These are phyloP conservation scores for Lasiommata megera DNA, from an alignment of 2,888 invertebrate genomes.

Conservation along the genomic window DNA sequence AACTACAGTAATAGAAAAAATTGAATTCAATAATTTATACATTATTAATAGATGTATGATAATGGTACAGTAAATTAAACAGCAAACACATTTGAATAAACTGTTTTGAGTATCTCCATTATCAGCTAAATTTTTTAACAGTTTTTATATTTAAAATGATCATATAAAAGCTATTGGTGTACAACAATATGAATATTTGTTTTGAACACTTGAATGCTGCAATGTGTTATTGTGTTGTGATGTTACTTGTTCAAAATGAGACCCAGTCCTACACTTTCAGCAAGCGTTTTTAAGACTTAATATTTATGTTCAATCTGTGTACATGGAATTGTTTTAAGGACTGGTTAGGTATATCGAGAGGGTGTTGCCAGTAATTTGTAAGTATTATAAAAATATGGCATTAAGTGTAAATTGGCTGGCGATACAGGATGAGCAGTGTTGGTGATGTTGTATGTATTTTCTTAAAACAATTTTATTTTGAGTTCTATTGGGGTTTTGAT, in stretches of 20 bases:
- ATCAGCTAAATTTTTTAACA: not conserved
- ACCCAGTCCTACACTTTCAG: not conserved
- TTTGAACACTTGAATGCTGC: not conserved
- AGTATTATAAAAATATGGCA: constrained; percentile 31
- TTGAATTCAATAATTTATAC: too few relatives aligned
- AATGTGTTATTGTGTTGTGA: not conserved
- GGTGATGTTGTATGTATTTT: constrained; percentile 79
- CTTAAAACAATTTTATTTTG: constrained; percentile 58
- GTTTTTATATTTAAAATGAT: not conserved
- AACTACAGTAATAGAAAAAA: not conserved
- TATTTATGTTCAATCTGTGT: not conserved
- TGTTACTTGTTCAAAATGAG: not conserved
- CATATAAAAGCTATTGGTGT: not conserved
- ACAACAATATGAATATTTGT: not conserved
- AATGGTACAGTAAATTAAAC: too few relatives aligned
- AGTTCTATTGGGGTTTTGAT: constrained; percentile 43
- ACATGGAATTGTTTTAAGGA: constrained; percentile 36
- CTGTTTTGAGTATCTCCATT: not conserved
- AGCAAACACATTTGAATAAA: too few relatives aligned
- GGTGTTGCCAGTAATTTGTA: constrained; percentile 65
- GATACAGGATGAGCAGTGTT: constrained; percentile 61
- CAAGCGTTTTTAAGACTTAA: constrained; percentile 1
- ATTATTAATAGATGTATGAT: too few relatives aligned
- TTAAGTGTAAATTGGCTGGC: constrained; percentile 41
- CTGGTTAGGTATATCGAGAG: constrained; percentile 57